phyloP scores from a whole-genome alignment of 2,797 vertebrate genomes.

The Mormyrus hasselquistii region DNA sequence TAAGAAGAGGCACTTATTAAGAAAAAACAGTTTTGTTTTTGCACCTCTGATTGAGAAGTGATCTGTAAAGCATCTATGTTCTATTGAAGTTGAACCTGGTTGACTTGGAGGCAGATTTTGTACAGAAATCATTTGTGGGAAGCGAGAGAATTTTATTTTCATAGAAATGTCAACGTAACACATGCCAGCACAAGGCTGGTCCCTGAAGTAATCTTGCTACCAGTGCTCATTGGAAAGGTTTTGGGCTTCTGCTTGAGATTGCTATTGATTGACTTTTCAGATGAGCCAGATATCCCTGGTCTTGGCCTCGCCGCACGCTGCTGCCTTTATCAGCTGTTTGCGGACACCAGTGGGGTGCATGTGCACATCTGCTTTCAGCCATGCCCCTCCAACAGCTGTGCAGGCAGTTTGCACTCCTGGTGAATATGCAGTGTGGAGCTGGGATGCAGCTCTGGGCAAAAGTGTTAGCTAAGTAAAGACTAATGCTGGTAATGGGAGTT shows the following conservation, averaged over 20 bases:
- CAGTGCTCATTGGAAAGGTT: conserved; percentile 19
- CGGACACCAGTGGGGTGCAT: conserved; percentile 34
- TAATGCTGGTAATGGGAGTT: background rate
- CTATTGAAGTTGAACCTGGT: background rate
- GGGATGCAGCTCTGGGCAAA: background rate
- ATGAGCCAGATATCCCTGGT: background rate
- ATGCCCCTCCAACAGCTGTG: conserved; percentile 27
- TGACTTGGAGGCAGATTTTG: background rate
- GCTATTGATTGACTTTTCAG: conserved; percentile 16
- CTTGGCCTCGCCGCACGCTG: background rate
- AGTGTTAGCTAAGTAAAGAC: background rate
- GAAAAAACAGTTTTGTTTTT: background rate
- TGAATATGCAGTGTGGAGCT: background rate
- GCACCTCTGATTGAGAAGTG: background rate
- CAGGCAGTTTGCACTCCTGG: no score
- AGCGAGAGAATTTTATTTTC: background rate
- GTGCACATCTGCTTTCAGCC: conserved; percentile 43
- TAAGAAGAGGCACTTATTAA: background rate
- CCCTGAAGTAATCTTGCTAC: conserved; percentile 12
- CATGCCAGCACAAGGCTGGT: background rate
- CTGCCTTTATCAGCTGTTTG: conserved; percentile 1
- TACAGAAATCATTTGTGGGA: background rate
- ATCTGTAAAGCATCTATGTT: background rate
- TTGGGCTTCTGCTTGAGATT: conserved; percentile 17
- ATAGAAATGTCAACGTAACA: background rate